Conservation (phyloP, 2,113 vertebrate genomes). For the Gopherus evgoodei region DNA sequence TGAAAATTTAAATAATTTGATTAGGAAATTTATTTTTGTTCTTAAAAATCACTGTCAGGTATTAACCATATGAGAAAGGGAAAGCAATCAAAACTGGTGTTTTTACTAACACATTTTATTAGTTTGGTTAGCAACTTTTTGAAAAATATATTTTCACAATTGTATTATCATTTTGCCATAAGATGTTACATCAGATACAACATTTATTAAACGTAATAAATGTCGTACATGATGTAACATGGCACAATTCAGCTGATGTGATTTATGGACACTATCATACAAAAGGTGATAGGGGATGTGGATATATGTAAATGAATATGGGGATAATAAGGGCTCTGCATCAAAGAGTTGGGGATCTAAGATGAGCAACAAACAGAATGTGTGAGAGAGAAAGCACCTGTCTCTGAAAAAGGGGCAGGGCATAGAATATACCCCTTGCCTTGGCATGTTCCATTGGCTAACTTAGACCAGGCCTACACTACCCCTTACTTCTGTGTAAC, state of each 20-base stretch:
- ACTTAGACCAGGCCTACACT: not conserved
- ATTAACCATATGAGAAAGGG: not conserved
- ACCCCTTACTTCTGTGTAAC: not conserved
- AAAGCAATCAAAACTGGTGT: not conserved
- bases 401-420: not conserved
- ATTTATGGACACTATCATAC: too few species aligned
- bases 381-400: not conserved
- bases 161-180: slow-evolving; percentile 26
- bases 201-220: slow-evolving; percentile 69
- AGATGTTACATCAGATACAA: slow-evolving; percentile 67
- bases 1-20: slow-evolving; percentile 33
- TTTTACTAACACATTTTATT: not conserved
- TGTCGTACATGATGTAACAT: slow-evolving; percentile 46
- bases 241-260: too few species aligned
- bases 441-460: not conserved
- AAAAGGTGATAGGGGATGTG: not conserved
- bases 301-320: not conserved
- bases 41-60: slow-evolving; percentile 7
- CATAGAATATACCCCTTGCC: not conserved
- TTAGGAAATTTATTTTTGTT: slow-evolving; percentile 23
- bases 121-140: slow-evolving; percentile 10
- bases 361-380: not conserved
- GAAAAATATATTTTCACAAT: not conserved
- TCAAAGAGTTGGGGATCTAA: not conserved
- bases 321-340: not conserved